Evolutionary conservation across 2,888 invertebrate genomes (phyloP).

Genomic region (Rhagium mordax): DNA sequence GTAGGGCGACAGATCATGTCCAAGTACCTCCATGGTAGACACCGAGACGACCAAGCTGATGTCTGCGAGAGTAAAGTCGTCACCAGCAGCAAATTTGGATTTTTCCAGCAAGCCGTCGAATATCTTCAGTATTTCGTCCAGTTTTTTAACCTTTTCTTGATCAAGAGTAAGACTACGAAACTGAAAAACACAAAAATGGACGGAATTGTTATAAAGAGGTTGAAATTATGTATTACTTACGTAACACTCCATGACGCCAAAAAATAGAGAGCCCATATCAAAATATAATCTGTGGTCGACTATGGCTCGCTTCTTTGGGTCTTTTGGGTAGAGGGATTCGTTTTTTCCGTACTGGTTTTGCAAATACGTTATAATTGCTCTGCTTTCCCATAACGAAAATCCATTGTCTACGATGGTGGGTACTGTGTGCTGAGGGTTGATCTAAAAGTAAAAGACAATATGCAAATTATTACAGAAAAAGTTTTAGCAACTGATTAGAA

Average conservation of each 20-base stretch:
- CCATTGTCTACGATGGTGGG: neutral
- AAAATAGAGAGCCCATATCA: neutral
- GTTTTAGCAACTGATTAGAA: too few relatives aligned
- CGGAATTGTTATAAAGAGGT: neutral
- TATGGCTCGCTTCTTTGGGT: neutral
- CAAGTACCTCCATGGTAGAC: slow-evolving; percentile 78
- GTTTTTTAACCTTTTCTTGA: slow-evolving; percentile 78
- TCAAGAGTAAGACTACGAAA: slow-evolving; percentile 65
- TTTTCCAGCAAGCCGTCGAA: slow-evolving; percentile 83
- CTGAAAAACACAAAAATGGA: neutral
- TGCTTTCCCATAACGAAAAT: neutral
- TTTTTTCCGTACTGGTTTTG: neutral
- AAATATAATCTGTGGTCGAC: neutral
- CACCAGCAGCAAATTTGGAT: slow-evolving; percentile 81
- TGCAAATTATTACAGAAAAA: too few relatives aligned
- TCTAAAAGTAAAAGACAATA: neutral
- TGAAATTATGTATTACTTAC: neutral
- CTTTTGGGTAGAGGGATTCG: neutral
- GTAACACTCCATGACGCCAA: neutral
- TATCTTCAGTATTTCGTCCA: slow-evolving; percentile 79
- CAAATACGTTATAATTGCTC: slow-evolving; percentile 1
- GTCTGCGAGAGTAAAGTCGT: slow-evolving; percentile 84
- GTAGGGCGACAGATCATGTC: slow-evolving; percentile 79
- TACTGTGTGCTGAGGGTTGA: neutral
- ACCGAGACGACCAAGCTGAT: slow-evolving; percentile 79